Evolutionary conservation across 2,888 invertebrate species (phyloP).

Genomic region (Chrysodeixis includens): DNA sequence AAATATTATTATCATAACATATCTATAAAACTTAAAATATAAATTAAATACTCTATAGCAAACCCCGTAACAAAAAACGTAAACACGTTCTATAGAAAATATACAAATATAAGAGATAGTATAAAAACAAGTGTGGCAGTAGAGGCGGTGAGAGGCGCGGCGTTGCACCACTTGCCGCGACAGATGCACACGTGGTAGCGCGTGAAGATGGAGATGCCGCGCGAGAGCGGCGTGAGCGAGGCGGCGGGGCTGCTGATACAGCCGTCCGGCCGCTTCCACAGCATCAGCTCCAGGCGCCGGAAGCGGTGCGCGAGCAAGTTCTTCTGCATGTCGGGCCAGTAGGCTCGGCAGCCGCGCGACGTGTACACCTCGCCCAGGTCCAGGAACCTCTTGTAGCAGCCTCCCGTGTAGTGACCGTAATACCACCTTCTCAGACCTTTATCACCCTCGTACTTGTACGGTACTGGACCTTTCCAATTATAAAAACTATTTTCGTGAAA

Average conservation of each 20-base stretch:
- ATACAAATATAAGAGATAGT: too few species aligned
- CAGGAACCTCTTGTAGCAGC: slow-evolving; percentile 28
- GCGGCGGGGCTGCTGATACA: slow-evolving; percentile 31
- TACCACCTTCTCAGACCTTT: not conserved
- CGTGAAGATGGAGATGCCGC: slow-evolving; percentile 21
- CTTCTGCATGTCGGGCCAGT: fast-evolving
- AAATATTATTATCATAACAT: too few species aligned
- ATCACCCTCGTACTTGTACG: not conserved
- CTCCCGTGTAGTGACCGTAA: not conserved
- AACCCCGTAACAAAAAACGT: too few species aligned
- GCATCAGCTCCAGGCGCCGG: slow-evolving; percentile 12
- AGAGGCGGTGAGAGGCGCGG: not conserved
- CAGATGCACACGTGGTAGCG: slow-evolving; percentile 35
- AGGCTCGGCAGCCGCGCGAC: slow-evolving; percentile 21
- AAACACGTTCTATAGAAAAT: too few species aligned
- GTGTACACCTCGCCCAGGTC: slow-evolving; percentile 25
- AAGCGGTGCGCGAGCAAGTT: not conserved
- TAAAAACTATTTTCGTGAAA: not conserved
- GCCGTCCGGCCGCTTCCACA: not conserved
- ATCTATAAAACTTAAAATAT: too few species aligned
- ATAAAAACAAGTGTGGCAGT: not conserved
- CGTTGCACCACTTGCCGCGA: slow-evolving; percentile 17
- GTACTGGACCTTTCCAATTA: not conserved
- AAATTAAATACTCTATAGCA: too few species aligned
- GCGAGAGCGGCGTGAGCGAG: slow-evolving; percentile 15